phyloP scores from a whole-genome alignment of 1,140 invertebrate genomes.

The Monochamus saltuarius region DNA sequence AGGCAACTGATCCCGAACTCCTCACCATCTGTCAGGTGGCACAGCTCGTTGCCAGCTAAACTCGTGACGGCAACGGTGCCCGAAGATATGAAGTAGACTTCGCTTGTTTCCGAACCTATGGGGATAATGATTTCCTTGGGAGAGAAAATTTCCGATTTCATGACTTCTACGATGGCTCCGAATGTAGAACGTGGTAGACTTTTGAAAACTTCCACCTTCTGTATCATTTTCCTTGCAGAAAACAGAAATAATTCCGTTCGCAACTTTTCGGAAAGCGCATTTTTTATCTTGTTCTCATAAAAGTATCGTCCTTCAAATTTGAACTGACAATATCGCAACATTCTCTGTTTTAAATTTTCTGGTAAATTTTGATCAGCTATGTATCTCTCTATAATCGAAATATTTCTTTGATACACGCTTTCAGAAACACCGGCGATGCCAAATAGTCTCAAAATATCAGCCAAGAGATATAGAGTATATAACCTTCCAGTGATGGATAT shows the following conservation, averaged over 20 bases:
- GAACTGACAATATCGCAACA: constrained; percentile 19
- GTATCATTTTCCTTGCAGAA: constrained; percentile 48
- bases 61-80: constrained; percentile 54
- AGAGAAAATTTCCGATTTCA: constrained; percentile 52
- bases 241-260: constrained; percentile 51
- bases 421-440: constrained; percentile 28
- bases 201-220: constrained; percentile 50
- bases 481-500: constrained; percentile 21
- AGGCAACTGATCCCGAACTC: constrained; percentile 22
- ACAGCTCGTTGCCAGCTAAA: constrained; percentile 12
- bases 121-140: constrained; percentile 54
- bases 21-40: constrained; percentile 26
- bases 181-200: constrained; percentile 40
- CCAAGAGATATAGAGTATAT: constrained; percentile 25
- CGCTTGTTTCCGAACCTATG: constrained; percentile 44
- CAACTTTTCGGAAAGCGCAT: constrained; percentile 28
- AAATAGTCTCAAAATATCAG: constrained; percentile 22
- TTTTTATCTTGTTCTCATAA: constrained; percentile 27
- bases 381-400: constrained; percentile 17
- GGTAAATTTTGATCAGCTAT: constrained; percentile 24
- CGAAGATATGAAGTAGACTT: constrained; percentile 53
- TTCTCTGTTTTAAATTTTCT: constrained; percentile 11
- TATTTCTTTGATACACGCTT: constrained; percentile 27
- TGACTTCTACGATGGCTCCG: constrained; percentile 42
- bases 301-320: constrained; percentile 27